These are phyloP conservation scores for Ceratoteleas bidentatus DNA, from an alignment of 1,140 invertebrate species.

Conservation along the genomic window DNA sequence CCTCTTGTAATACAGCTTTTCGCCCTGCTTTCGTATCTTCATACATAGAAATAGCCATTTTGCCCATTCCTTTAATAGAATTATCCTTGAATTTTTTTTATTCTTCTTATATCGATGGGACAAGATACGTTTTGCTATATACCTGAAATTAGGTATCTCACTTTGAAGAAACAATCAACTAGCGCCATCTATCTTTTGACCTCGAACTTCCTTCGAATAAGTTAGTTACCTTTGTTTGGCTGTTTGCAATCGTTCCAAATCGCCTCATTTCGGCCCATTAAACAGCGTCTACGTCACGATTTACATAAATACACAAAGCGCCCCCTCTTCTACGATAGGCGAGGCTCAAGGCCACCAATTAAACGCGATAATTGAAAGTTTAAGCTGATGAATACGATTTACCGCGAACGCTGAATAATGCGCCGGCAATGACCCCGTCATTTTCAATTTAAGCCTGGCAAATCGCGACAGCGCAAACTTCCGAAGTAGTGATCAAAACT, in stretches of 20 bases:
- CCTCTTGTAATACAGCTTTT: too few species aligned
- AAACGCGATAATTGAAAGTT: constrained; percentile 43
- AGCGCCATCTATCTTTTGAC: too few species aligned
- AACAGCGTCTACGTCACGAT: not conserved
- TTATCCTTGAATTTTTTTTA: too few species aligned
- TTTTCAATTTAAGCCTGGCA: constrained; percentile 59
- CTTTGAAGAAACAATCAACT: too few species aligned
- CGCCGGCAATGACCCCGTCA: constrained; percentile 23
- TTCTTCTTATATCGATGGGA: too few species aligned
- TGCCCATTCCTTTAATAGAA: too few species aligned
- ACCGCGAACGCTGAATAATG: constrained; percentile 37
- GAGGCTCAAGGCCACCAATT: constrained; percentile 16
- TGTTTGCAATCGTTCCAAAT: not conserved
- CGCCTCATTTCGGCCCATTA: constrained; percentile 7
- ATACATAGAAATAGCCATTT: too few species aligned
- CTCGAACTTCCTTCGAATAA: too few species aligned
- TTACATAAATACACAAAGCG: constrained; percentile 25
- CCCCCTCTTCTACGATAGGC: constrained; percentile 15
- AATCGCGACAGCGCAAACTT: constrained; percentile 55
- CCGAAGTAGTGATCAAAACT: constrained; percentile 59
- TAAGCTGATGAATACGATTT: constrained; percentile 44
- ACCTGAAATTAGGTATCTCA: too few species aligned
- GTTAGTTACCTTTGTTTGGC: too few species aligned
- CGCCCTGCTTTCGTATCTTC: too few species aligned
- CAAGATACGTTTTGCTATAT: too few species aligned